Evolutionary conservation across 1,140 invertebrate genomes (phyloP), one percentile per base, ranked within the genome.

Genomic region (Sminthurinus signatus): DNA sequence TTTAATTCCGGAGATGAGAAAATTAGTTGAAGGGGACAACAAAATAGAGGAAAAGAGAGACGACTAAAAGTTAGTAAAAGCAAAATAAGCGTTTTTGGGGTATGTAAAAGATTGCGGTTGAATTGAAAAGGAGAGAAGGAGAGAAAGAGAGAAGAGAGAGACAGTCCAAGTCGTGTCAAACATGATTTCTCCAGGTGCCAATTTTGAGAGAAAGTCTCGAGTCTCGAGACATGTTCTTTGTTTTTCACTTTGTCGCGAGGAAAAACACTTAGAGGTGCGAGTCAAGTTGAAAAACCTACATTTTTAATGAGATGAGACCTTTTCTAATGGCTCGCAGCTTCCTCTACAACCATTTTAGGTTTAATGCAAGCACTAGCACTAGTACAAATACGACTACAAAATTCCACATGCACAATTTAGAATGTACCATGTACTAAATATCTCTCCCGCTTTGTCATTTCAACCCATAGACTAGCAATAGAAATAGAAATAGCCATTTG

Each of bases 131-230:
- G n/a, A n/a, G n/a, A n/a, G n/a, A n/a, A n/a, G n/a, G n/a, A n/a
- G n/a, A n/a, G n/a, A n/a, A n/a, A n/a, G n/a, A n/a, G n/a, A n/a
- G n/a, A n/a, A n/a, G n/a, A n/a, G n/a, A n/a, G n/a, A n/a, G n/a
- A n/a, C n/a, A n/a, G n/a, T n/a, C 10, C 19, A 19, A 43, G 10
- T 2, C 28, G 29, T 64, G 66, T 68, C 66, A 64, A 61, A 57
- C n/a, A 56, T 36, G 52, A 68, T 68, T 64, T 60, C 57, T 60
- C 51, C 25, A 43, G 51, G 44, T 68, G 66, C 66, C 66, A 64
- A 60, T 68, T 68, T 64, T 51, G 52, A 12, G 51, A 15, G 32
- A 36, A n/a, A n/a, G n/a, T n/a, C n/a, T n/a, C 48, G 42, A 23
- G 29, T 10, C 25, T 55, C 31, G 55, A 56, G 29, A 25, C 5